Percentiles rank a stretch among this genome's conserved stretches.
Conservation (phyloP, 2,888 invertebrate species). For the Physocephala rufipes region DNA sequence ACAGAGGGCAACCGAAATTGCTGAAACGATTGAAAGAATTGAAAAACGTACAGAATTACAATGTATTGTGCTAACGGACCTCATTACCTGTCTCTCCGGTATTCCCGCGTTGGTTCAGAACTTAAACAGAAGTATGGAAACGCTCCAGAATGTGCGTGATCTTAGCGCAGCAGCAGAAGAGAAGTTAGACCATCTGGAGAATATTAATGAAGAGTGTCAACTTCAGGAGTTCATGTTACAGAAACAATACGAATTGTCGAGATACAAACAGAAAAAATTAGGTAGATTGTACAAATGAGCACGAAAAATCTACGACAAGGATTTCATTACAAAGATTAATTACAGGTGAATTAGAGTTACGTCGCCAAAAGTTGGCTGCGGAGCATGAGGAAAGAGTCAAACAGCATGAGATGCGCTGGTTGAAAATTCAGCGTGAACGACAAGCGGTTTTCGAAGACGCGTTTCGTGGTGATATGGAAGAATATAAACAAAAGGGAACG, state of each 20-base stretch:
- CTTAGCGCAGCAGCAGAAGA: constrained; percentile 70
- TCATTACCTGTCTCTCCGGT: constrained; percentile 54
- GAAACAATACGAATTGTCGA: constrained; percentile 72
- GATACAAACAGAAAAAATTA: constrained; percentile 73
- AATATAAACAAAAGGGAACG: constrained; percentile 72
- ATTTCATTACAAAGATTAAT: too few species aligned
- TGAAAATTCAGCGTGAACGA: constrained; percentile 71
- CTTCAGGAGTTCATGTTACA: constrained; percentile 72
- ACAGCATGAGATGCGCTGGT: constrained; percentile 69
- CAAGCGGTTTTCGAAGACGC: constrained; percentile 77
- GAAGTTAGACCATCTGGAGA: constrained; percentile 70
- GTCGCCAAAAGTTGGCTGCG: constrained; percentile 68
- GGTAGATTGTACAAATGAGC: too few species aligned
- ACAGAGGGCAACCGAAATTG: constrained; percentile 66
- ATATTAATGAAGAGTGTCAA: constrained; percentile 73
- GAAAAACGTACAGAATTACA: constrained; percentile 54
- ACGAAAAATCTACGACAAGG: too few species aligned
- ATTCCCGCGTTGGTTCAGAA: constrained; percentile 62
- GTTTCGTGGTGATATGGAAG: constrained; percentile 74
- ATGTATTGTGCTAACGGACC: constrained; percentile 54
- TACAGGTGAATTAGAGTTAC: constrained; percentile 62
- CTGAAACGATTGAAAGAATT: constrained; percentile 66
- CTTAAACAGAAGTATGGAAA: constrained; percentile 62
- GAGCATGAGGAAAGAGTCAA: constrained; percentile 70
- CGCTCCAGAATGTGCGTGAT: constrained; percentile 67